A percentile compares a stretch with the other conserved stretches of the same genome.
Evolutionary conservation across 2,797 vertebrate genomes (phyloP).

Genomic region (Catostomus latipinnis): DNA sequence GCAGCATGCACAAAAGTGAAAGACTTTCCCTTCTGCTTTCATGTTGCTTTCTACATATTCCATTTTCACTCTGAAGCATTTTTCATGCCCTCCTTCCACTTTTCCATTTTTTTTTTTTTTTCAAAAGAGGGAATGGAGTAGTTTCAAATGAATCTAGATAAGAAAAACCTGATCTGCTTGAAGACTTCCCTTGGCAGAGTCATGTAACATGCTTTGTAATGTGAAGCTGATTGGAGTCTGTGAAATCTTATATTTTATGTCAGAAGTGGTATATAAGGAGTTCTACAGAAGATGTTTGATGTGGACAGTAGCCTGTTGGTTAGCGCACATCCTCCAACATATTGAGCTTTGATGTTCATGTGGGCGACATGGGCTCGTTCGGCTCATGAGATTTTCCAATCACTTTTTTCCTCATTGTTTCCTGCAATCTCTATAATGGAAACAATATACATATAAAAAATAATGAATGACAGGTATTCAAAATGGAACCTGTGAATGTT

Average conservation of each 20-base stretch:
- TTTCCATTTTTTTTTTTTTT: constrained; percentile 34
- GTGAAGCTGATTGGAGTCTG: constrained; percentile 64
- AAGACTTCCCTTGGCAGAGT: constrained; percentile 38
- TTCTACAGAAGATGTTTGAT: constrained; percentile 13
- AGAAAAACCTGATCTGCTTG: constrained; percentile 70
- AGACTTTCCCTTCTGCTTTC: not conserved
- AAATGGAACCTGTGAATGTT: not conserved
- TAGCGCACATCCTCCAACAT: constrained; percentile 40
- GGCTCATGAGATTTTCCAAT: constrained; percentile 1
- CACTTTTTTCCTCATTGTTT: not conserved
- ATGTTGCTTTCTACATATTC: not conserved
- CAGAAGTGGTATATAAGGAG: not conserved
- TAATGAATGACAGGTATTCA: not conserved
- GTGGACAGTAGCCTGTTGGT: constrained; percentile 25
- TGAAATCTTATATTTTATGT: constrained; percentile 55
- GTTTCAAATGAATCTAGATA: constrained; percentile 65
- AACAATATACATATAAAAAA: not conserved
- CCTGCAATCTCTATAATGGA: not conserved
- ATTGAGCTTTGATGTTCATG: constrained; percentile 42
- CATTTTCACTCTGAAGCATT: constrained; percentile 42
- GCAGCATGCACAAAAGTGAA: constrained; percentile 4
- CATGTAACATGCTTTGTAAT: constrained; percentile 70
- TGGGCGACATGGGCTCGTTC: constrained; percentile 8
- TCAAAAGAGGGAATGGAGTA: constrained; percentile 50
- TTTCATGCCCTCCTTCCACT: constrained; percentile 17